These are phyloP conservation scores for Chromoteleia sp. DNA, from an alignment of 2,888 invertebrate genomes.

Conservation along the genomic window DNA sequence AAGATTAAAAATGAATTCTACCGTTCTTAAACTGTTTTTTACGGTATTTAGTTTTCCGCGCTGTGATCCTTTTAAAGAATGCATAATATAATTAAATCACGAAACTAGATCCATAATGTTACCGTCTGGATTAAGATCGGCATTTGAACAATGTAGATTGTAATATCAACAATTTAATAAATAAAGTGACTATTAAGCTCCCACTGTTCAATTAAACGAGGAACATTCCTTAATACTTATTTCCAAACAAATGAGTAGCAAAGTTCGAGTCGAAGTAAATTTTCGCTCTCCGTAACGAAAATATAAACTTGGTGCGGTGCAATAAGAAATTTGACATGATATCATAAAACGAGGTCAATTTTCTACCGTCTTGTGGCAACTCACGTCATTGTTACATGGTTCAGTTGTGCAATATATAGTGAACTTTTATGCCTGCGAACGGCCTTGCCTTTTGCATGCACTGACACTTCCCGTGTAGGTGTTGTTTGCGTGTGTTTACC, in stretches of 20 bases:
- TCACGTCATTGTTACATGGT: conserved; percentile 77
- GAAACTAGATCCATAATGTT: conserved; percentile 16
- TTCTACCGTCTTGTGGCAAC: conserved; percentile 73
- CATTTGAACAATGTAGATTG: conserved; percentile 8
- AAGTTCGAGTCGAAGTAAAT: too few relatives aligned
- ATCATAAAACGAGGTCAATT: conserved; percentile 66
- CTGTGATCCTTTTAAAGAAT: conserved; percentile 13
- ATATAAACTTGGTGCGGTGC: neutral
- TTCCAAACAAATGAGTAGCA: neutral
- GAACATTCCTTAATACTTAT: neutral
- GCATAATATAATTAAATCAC: conserved; percentile 18
- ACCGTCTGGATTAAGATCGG: conserved; percentile 7
- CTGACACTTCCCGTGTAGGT: conserved; percentile 76
- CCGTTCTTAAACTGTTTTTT: conserved; percentile 28
- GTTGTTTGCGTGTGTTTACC: conserved; percentile 80
- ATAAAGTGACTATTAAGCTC: neutral
- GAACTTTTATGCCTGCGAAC: conserved; percentile 79
- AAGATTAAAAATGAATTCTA: neutral
- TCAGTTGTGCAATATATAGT: conserved; percentile 79
- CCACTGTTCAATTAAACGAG: neutral
- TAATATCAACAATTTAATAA: conserved; percentile 1
- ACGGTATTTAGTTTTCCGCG: conserved; percentile 24
- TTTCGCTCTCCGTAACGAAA: conserved; percentile 12
- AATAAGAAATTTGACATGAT: conserved; percentile 55
- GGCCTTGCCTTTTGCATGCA: conserved; percentile 79